Evolutionary conservation across 1,140 invertebrate species (phyloP), one percentile per base, ranked within the genome.

Genomic region (Meloidogyne hapla): DNA sequence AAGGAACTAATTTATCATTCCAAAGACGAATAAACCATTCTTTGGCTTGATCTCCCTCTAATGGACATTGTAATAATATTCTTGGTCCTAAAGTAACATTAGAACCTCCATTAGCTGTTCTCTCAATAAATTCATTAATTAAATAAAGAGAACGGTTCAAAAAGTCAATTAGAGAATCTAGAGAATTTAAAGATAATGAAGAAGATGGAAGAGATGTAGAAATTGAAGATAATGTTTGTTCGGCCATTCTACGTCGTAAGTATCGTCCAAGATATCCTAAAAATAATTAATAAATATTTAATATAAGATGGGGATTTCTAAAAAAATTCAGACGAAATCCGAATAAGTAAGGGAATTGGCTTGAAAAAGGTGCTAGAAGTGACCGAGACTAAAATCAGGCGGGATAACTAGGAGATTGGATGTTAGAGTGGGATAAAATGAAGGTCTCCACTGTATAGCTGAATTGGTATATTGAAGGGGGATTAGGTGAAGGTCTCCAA

Each of bases 181-280:
- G 18, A 21, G 74, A 69, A 23, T 80, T 64, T 56, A 56, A 56
- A 6, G 18, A 21, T n/a, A 56, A 56, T 6, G 68, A 23, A 2
- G 69, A 61, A 28, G 18, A 42, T 18, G 69, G 69, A 28, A 25
- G 21, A 10, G 42, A 4, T n/a, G 15, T 15, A 64, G 56, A 42
- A 40, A 23, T 26, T 21, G 75, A 77, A 38, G 42, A 25, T 33
- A 81, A 45, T 40, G 84, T 80, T 23, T 80, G 77, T 76, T 82
- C 79, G 18, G 81, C 81, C 33, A 84, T 79, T 25, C 81, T 80
- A 26, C 81, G 82, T 9, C 81, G 79, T 18, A 82, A 65, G 28
- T 82, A 82, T 5, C 81, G 82, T n/a, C 82, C 78, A 48, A 82
- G 28, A 62, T 85, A 82, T 38, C 81, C 81, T 83, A 56, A 76